Base-by-base conservation (phyloP, 2,113 vertebrate species). In the Fulmarus glacialis region DNA sequence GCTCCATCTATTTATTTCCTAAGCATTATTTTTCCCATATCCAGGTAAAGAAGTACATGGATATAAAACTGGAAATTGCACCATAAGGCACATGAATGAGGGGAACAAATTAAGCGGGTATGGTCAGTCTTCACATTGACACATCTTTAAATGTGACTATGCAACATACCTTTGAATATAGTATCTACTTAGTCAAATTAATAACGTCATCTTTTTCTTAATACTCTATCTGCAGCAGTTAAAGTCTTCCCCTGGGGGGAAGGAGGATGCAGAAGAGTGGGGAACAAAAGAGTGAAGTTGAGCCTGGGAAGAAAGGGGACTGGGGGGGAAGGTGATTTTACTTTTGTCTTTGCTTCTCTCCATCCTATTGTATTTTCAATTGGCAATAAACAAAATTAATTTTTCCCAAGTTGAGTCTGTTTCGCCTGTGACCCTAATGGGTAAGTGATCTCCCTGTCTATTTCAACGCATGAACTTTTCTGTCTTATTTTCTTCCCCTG, bases 261-360 rank as follows among this genome's bases (percentile, higher is more conserved):
- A 60, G 7, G 22, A 62, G 9, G n/a, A 62, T 3, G 9, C 18
- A 43, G 30, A 48, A 74, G 10, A 48, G 18, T 16, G 0, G 1
- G 10, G 22, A 77, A 67, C 13, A 53, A 73, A 32, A 16, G 6
- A 60, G 3, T 11, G 14, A 73, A 53, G 21, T 47, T 50, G 27
- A 70, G 11, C 19, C 36, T 70, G 22, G n/a, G 22, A 62, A 75
- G 42, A 82, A 87, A 58, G 13, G 7, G 22, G n/a, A 52, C 22
- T 27, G 24, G 3, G 13, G 12, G 22, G 22, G 7, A 50, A 79
- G 36, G 18, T 50, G 58, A 0, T 56, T 38, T 67, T 40, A 53
- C 4, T n/a, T 70, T 55, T 70, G 29, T 24, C 14, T 66, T 73
- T 64, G 22, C 9, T 73, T 58, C 42, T 63, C 12, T 72, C 12